Base-by-base conservation (phyloP, 2,113 vertebrate species). In the Chascanopsetta lugubris region DNA sequence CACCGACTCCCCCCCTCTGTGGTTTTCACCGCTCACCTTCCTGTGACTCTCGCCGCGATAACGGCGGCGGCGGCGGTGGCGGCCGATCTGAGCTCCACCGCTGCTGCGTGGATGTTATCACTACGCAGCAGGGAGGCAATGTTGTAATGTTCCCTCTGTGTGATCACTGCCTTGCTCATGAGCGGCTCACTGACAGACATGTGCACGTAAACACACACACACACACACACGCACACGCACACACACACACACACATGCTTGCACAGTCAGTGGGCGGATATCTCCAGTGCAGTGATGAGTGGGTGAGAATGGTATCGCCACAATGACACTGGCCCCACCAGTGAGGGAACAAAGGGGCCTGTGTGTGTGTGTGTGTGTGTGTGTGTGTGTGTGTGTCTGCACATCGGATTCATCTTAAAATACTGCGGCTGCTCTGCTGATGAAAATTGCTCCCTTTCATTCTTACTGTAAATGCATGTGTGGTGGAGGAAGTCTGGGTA, bases 371-470 rank as follows among this genome's bases (percentile, higher is more conserved):
- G 70, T 58, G 68, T 54, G 59, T 54, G 50, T 43, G 46, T 55
- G 40, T 45, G n/a, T n/a, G n/a, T n/a, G n/a, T n/a, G n/a, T n/a
- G 69, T 63, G 62, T 86, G 74, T 75, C 54, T 85, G 69, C 71
- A 56, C 84, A 79, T 86, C 45, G 11, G 83, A 86, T 75, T 71
- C 82, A 79, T 88, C 82, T 80, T 83, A 83, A 85, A 89, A 86
- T 77, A 77, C 78, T 69, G 82, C 17, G 72, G 73, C 84, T 72
- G 63, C 75, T 80, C 25, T 46, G 38, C 82, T 83, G 79, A 85
- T 88, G 83, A 84, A 85, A 87, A 89, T 72, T 82, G 63, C 77
- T 78, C 67, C 55, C 75, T 82, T 85, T 85, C 81, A 73, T 83
- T 89, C 83, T 69, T 61, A 34, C 69, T 75, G 58, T 75, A 81